phyloP scores from a whole-genome alignment of 1,140 invertebrate genomes.

The Temnothorax longispinosus region DNA sequence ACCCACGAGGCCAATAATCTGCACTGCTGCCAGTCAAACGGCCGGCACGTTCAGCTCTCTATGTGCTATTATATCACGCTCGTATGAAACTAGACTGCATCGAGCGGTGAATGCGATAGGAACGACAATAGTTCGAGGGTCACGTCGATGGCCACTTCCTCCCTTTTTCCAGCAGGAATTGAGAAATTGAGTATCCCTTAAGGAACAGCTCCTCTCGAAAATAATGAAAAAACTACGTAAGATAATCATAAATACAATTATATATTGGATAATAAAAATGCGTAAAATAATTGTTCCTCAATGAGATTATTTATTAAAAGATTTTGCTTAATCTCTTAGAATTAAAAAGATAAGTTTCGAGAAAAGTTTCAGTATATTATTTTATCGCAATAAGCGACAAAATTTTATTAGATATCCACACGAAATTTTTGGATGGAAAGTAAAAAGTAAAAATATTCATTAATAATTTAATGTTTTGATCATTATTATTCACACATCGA shows the following conservation, averaged over 20 bases:
- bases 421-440: background rate
- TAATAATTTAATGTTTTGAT: background rate
- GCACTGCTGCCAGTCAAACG: conserved; percentile 60
- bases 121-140: conserved; percentile 21
- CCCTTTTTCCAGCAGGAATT: conserved; percentile 16
- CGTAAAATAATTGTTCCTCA: background rate
- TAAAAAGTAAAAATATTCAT: background rate
- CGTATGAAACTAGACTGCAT: conserved; percentile 62
- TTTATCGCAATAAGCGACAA: background rate
- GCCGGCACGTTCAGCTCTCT: conserved; percentile 32
- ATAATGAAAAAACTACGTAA: background rate
- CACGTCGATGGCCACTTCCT: conserved; percentile 4
- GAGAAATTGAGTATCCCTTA: background rate
- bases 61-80: conserved; percentile 61
- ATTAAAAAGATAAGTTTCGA: background rate
- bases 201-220: background rate
- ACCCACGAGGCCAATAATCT: conserved; percentile 69
- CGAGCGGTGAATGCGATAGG: conserved; percentile 21
- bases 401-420: background rate
- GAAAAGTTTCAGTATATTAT: background rate
- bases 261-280: background rate
- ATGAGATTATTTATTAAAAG: background rate
- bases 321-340: background rate
- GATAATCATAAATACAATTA: background rate
- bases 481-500: background rate